Evolutionary conservation across 1,140 invertebrate genomes (phyloP).

Genomic region (Tetragonula clypearis): DNA sequence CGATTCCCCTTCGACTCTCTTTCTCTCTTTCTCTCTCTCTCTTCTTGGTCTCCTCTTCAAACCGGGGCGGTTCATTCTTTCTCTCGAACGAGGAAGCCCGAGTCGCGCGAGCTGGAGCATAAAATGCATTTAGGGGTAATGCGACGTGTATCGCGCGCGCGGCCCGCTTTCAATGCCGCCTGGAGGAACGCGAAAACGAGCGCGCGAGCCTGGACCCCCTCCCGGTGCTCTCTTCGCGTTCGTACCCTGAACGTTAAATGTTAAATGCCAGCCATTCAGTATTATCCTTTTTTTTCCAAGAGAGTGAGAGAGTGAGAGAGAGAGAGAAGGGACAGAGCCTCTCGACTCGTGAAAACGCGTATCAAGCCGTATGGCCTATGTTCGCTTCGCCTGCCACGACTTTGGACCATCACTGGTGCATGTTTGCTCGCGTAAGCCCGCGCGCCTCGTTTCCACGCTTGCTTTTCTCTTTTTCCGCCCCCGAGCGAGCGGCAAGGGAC

Average conservation of each 20-base stretch:
- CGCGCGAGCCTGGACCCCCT: constrained; percentile 51
- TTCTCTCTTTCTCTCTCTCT: too few relatives aligned
- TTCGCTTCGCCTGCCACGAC: constrained; percentile 28
- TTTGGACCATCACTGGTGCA: constrained; percentile 47
- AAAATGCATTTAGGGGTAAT: constrained; percentile 72
- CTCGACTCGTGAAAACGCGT: constrained; percentile 32
- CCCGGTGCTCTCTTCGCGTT: constrained; percentile 9
- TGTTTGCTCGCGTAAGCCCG: constrained; percentile 2
- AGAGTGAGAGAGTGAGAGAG: not conserved
- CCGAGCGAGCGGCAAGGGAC: constrained; percentile 1
- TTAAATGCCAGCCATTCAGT: constrained; percentile 67
- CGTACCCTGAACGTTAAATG: constrained; percentile 63
- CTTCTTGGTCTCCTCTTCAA: constrained; percentile 31
- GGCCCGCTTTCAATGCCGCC: constrained; percentile 63
- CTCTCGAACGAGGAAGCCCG: constrained; percentile 56
- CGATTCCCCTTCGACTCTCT: constrained; percentile 5
- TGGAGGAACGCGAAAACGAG: constrained; percentile 44
- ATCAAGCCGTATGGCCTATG: constrained; percentile 38
- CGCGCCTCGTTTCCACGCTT: constrained; percentile 1
- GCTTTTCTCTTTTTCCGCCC: not conserved
- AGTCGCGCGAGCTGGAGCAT: constrained; percentile 51
- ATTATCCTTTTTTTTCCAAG: constrained; percentile 49
- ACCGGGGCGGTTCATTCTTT: constrained; percentile 50
- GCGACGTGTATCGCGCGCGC: constrained; percentile 68
- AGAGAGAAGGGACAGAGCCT: not conserved